Conservation (phyloP, 2,888 invertebrate species). For the Phyllotreta cruciferae region DNA sequence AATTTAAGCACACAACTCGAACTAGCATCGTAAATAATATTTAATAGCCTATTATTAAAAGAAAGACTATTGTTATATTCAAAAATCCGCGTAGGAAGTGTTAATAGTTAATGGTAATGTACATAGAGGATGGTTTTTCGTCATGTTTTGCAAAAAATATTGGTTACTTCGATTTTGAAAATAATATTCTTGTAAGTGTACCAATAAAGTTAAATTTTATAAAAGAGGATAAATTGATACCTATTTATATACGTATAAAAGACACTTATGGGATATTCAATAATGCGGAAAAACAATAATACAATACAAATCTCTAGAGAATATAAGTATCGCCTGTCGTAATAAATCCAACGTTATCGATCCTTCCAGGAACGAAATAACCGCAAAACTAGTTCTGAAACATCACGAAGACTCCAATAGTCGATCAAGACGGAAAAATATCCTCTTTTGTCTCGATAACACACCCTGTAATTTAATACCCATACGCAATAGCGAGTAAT, state of each 20-base stretch:
- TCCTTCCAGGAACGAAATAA: conserved; percentile 48
- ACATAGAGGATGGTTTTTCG: background rate
- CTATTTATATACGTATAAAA: conserved; percentile 5
- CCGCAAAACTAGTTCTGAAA: conserved; percentile 44
- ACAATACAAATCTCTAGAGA: no score
- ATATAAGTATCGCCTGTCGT: conserved; percentile 36
- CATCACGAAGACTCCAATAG: conserved; percentile 46
- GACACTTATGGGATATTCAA: conserved; percentile 3
- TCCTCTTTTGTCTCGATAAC: no score
- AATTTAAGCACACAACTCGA: background rate
- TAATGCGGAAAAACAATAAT: conserved; percentile 26
- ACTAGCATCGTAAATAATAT: conserved; percentile 1
- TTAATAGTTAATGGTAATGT: background rate
- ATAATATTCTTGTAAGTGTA: no score
- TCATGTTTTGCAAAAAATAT: background rate
- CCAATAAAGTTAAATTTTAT: background rate
- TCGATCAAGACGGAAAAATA: conserved; percentile 44
- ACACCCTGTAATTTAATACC: conserved; percentile 1
- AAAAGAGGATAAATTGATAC: conserved; percentile 4
- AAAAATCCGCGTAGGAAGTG: conserved; percentile 13
- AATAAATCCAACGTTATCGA: conserved; percentile 43
- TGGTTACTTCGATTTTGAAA: background rate
- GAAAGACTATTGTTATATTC: conserved; percentile 4
- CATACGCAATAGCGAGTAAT: background rate
- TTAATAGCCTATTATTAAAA: conserved; percentile 8